Base-by-base conservation (phyloP, 2,888 invertebrate genomes). In the Sarcophaga subvicina region DNA sequence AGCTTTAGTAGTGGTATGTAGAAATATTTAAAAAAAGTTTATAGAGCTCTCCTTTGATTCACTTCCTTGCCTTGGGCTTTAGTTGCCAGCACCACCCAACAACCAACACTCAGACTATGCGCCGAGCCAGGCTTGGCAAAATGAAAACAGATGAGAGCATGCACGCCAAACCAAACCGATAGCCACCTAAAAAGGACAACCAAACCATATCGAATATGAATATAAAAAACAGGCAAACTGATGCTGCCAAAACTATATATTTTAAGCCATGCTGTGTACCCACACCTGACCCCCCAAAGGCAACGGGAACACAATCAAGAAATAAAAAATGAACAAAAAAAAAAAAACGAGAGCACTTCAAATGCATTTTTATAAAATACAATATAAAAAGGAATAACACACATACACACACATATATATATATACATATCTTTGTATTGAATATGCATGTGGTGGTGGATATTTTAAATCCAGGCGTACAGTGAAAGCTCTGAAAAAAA, bases 41-140 rank as follows among this genome's bases (percentile, higher is more conserved):
- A 77, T 71, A 71, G 54, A 78, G 78, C 70, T 84, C 66, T 78
- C 70, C 86, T 87, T 87, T 87, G 86, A 87, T 84, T 81, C 86
- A 83, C 66, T 83, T 83, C 77, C 77, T 83, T n/a, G 72, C 86
- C 69, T 59, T 6, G 37, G 73, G 86, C 73, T 17, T 47, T 69
- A 73, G 76, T 77, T 80, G 64, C 80, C 83, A 75, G 54, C 83
- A 78, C 70, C 49, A 81, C 71, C 27, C 80, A 80, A 62, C 62
- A 47, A 54, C 60, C 25, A 54, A 63, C 64, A 82, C 63, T 69
- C 85, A 78, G 17, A 4, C 76, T 45, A 54, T 4, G 2, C 14
- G 2, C 14, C 76, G 66, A 59, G n/a, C 4, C 20, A 45, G 45
- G 14, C 20, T 11, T 10, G 62, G 20, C 45, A 4, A 45, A 67